phyloP scores from a whole-genome alignment of 2,797 vertebrate genomes.

The Oreortyx pictus region DNA sequence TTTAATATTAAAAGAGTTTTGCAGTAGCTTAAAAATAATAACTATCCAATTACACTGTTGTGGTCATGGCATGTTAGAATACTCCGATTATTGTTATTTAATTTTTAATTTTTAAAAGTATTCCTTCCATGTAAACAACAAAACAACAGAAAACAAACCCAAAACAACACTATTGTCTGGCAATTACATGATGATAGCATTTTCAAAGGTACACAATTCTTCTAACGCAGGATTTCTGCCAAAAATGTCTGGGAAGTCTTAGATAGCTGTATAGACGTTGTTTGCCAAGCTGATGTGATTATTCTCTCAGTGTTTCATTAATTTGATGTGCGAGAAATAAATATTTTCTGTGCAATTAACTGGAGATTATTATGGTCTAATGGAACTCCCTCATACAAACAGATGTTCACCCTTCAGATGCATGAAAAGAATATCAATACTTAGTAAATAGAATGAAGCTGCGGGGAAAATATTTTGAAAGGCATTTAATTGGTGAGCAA shows the following conservation, averaged over 20 bases:
- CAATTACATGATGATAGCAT: not conserved
- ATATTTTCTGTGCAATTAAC: conserved; percentile 78
- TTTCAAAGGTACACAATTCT: conserved; percentile 13
- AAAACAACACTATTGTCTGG: not conserved
- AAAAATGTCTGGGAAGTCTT: conserved; percentile 31
- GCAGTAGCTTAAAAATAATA: not conserved
- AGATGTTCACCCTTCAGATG: conserved; percentile 35
- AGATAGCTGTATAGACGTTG: conserved; percentile 24
- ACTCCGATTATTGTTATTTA: not conserved
- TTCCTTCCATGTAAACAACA: not conserved
- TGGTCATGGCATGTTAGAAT: accelerated
- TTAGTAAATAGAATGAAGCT: conserved; percentile 39
- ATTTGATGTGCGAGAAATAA: conserved; percentile 75
- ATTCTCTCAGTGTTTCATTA: conserved; percentile 70
- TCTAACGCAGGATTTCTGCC: conserved; percentile 38
- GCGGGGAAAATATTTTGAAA: not conserved
- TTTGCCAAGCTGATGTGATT: conserved; percentile 53
- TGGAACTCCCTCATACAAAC: conserved; percentile 57
- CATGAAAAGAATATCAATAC: not conserved
- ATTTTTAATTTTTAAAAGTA: not conserved
- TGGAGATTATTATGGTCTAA: conserved; percentile 55
- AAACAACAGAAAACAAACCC: not conserved
- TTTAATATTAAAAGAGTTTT: not conserved
- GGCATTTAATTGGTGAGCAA: conserved; percentile 18
- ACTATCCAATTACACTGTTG: not conserved